Evolutionary conservation across 2,888 invertebrate species (phyloP), one percentile per base, ranked within the genome.

Genomic region (Cacoxenus indagator): DNA sequence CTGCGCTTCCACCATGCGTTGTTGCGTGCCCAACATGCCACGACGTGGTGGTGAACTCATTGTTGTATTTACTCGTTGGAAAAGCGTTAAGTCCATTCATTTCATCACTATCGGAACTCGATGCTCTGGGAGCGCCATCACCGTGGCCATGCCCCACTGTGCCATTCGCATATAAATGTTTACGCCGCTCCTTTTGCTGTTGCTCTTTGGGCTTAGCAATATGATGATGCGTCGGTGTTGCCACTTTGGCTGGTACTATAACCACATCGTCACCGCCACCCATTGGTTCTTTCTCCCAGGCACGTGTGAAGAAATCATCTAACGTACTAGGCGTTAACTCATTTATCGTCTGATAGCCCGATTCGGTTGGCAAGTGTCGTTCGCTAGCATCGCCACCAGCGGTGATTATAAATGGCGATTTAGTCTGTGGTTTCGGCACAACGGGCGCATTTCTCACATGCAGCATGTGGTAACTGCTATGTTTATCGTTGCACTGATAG

Each of bases 401-500:
- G 46, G 27, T 54, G 22, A 57, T 67, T 26, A 71, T 70, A 61
- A 75, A 75, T 67, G 77, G 66, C 69, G 76, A 78, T 62, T 76
- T 72, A 2, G 77, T 77, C 51, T 76, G 74, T 24, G 73, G 70
- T 48, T 75, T 76, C 62, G 76, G 72, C 6, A 70, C 73, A 22
- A 67, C 27, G 4, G 71, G 43, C 11, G 72, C 74, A 64, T 71
- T 81, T 64, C 76, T 83, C 45, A 88, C 86, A 66, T 81, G 84
- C 70, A 88, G 74, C 79, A 78, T 78, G 70, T 86, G 85, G 46
- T 83, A 84, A 68, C 84, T 86, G 70, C 76, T 75, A 70, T 85
- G 85, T 51, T 77, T 75, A 67, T 77, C 72, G 72, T 87, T 88
- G 76, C 88, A 88, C 78, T 87, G 85, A 77, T 88, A 88, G 67